phyloP scores from a whole-genome alignment of 2,888 invertebrate genomes.

The Capitulum mitella region DNA sequence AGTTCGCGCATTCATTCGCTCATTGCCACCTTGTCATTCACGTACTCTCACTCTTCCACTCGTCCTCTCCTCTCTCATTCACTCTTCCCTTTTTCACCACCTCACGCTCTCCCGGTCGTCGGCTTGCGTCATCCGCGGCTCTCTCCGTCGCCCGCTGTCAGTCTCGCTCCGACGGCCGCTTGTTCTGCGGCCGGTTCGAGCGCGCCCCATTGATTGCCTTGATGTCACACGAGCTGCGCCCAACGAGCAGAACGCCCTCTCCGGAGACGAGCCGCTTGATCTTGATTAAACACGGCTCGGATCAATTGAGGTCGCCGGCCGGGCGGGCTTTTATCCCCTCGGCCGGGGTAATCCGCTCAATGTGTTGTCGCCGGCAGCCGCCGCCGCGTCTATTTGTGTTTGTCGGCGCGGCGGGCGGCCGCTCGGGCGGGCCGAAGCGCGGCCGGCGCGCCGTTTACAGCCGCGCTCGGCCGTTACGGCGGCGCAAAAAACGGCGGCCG shows the following conservation, averaged over 20 bases:
- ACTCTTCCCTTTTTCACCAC: not conserved
- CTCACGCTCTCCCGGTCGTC: too few relatives aligned
- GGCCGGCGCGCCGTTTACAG: not conserved
- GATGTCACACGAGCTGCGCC: not conserved
- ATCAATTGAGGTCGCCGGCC: constrained; percentile 19
- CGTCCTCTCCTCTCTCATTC: not conserved
- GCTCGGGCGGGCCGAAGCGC: not conserved
- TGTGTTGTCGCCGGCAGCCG: not conserved
- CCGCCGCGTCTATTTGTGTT: constrained; percentile 5
- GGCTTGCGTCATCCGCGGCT: too few relatives aligned
- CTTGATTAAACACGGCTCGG: not conserved
- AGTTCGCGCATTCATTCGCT: not conserved
- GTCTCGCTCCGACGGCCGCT: not conserved
- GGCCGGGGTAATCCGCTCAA: constrained; percentile 7
- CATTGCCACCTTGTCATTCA: not conserved
- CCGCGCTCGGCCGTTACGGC: too few relatives aligned
- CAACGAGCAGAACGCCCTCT: not conserved
- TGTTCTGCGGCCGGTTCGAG: not conserved
- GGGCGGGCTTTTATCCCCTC: constrained; percentile 1
- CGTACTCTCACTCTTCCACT: not conserved
- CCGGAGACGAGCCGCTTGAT: not conserved
- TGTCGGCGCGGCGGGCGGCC: not conserved
- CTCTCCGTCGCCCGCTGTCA: not conserved
- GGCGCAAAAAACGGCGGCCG: too few relatives aligned
- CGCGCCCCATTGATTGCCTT: not conserved